Base-by-base conservation (phyloP, 2,797 vertebrate species). In the Setipinna tenuifilis region DNA sequence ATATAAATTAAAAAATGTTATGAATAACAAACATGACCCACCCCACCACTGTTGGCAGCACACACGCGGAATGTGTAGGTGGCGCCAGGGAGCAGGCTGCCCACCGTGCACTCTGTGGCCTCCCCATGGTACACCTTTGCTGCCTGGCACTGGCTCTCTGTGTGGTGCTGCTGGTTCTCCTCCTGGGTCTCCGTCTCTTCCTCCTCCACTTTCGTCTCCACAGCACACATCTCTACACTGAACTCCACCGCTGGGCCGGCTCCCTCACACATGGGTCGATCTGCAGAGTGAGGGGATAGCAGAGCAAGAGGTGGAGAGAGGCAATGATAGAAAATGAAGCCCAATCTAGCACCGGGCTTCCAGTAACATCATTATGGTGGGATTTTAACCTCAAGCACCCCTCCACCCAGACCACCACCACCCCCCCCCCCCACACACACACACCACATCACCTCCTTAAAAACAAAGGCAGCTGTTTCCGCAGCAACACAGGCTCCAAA, bases 11-110 rank as follows among this genome's bases (percentile, higher is more conserved):
- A 65, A 25, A 65, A 25, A 68, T 68, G 62, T 54, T 0, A 54
- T 46, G 23, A 46, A 59, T 57, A 41, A 17, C 48, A 0, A 5
- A 0, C 2, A 0, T 35, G 2, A 94, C 96, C 93, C 93, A 99
- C 98, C 97, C 98, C 98, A 0, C 97, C 97, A 0, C 98, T 96
- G 11, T 98, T 99, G 91, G 96, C 86, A 4, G 98, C 98, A 58
- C 97, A 92, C 92, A 99, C 96, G 84, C 95, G 83, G 95, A 99
- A 98, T 81, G 90, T 89, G 83, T 99, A 99, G 0, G 95, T 95
- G 4, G 97, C 97, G 23, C 98, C 98, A 0, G 98, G 98, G 0
- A 99, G 96, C 85, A 99, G 96, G 89, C 95, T 97, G 85, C 96
- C 92, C 2, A 99, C 94, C 0, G 97, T 98, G 92, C 98, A 99